These are phyloP conservation scores for Spizaetus ornatus DNA, from an alignment of 2,113 vertebrate genomes.

Conservation along the genomic window DNA sequence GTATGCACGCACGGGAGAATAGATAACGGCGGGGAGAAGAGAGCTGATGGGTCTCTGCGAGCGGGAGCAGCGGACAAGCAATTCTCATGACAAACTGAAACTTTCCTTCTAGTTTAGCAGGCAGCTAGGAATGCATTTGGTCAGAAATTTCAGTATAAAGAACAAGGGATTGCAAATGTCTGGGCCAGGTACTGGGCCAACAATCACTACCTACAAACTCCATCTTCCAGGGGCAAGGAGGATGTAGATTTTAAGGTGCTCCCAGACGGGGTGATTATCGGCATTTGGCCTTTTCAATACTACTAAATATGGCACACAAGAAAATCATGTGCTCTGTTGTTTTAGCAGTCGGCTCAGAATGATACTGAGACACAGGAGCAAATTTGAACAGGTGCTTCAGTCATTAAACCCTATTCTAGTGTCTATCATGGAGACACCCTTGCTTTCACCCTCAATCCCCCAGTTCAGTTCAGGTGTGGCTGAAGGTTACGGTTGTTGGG, in stretches of 20 bases:
- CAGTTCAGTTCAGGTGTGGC: not conserved
- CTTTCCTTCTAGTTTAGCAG: not conserved
- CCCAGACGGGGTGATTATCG: not conserved
- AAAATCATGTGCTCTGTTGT: not conserved
- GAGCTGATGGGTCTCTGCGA: not conserved
- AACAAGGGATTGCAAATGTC: not conserved
- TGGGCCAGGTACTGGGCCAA: not conserved
- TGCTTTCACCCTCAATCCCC: not conserved
- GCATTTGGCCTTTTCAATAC: not conserved
- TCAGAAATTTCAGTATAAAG: not conserved
- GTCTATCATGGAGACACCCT: rapidly evolving
- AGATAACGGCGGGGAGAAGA: not conserved
- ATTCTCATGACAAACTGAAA: not conserved
- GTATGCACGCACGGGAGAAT: not conserved
- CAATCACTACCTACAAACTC: not conserved
- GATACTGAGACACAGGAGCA: not conserved
- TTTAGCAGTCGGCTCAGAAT: not conserved
- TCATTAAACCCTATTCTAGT: rapidly evolving
- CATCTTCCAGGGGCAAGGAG: not conserved
- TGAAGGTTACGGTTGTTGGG: not conserved
- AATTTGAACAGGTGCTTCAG: not conserved
- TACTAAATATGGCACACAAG: rapidly evolving
- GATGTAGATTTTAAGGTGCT: not conserved
- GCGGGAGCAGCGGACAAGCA: not conserved
- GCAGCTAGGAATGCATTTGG: not conserved